phyloP scores from a whole-genome alignment of 2,113 vertebrate species.

The Sinosuthora webbiana region DNA sequence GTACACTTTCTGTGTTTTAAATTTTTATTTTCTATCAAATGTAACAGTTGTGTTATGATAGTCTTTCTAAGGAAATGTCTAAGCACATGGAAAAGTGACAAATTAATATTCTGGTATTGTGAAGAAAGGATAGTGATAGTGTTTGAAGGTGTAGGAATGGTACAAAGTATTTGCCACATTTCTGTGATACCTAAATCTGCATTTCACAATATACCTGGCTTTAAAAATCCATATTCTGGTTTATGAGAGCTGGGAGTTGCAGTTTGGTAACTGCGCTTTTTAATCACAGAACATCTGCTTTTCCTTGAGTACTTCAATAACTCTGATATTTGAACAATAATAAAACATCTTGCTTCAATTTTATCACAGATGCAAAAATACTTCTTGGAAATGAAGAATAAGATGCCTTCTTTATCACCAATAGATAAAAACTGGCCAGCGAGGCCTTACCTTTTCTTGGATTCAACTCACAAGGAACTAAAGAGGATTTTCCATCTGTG shows the following conservation, averaged over 20 bases:
- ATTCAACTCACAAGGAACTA: conserved; percentile 86
- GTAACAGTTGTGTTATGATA: neutral
- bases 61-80: neutral
- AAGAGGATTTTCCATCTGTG: conserved; percentile 93
- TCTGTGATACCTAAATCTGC: neutral
- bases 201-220: neutral
- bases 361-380: conserved; percentile 91
- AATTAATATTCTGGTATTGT: neutral
- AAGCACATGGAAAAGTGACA: neutral
- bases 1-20: neutral
- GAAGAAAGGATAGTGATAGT: neutral
- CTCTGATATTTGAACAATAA: neutral
- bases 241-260: neutral
- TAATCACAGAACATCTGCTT: neutral
- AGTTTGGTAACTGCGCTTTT: neutral
- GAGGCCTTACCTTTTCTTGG: conserved; percentile 89
- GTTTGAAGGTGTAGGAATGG: neutral
- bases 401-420: conserved; percentile 92
- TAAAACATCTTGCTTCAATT: conserved; percentile 33
- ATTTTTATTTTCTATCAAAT: neutral
- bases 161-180: neutral
- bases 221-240: neutral
- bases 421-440: conserved; percentile 91
- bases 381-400: conserved; percentile 89
- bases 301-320: neutral